phyloP scores from a whole-genome alignment of 2,113 vertebrate species.

The Proteles cristata region DNA sequence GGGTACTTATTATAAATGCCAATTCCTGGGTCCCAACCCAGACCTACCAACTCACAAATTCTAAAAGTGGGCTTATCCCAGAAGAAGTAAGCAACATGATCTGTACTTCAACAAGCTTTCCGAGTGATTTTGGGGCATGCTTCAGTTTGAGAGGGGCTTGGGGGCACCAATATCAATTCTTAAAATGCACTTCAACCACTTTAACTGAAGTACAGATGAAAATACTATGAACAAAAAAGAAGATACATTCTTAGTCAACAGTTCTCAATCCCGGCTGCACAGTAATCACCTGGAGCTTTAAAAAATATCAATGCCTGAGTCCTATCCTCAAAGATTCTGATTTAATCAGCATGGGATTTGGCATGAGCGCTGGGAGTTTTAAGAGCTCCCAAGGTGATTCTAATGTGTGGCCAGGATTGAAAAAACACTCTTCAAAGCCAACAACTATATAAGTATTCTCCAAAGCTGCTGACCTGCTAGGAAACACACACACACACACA shows the following conservation, averaged over 20 bases:
- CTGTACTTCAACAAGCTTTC: background rate
- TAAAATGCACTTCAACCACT: background rate
- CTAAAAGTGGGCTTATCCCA: background rate
- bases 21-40: background rate
- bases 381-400: conserved; percentile 33
- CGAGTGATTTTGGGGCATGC: background rate
- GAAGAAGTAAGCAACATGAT: background rate
- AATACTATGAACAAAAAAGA: background rate
- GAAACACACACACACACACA: background rate
- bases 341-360: conserved; percentile 48
- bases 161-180: background rate
- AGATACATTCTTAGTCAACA: background rate
- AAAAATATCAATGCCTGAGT: background rate
- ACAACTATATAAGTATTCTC: conserved; percentile 27
- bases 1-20: background rate
- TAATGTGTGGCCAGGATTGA: background rate
- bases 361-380: background rate
- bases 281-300: conserved; percentile 11
- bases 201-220: background rate
- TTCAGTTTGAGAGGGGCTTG: background rate
- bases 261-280: conserved; percentile 13
- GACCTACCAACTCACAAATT: background rate
- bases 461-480: background rate
- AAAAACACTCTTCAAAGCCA: background rate
- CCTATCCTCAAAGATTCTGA: background rate